Evolutionary conservation across 2,888 invertebrate genomes (phyloP).

Genomic region (Ormyrus nitidulus): DNA sequence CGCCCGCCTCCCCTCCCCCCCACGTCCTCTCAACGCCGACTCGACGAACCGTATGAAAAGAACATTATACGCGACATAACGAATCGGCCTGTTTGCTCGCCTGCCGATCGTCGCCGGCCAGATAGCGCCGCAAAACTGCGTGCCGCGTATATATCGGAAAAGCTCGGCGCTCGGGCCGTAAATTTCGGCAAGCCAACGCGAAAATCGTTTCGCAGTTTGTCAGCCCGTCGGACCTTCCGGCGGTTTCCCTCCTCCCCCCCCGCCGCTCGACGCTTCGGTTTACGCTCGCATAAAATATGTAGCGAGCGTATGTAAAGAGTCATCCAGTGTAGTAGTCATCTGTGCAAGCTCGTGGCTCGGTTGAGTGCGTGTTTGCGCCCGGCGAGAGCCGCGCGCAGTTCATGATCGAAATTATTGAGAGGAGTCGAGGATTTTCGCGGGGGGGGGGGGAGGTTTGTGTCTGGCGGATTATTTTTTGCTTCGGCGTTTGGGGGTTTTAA

Average conservation of each 20-base stretch:
- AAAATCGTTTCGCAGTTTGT: conserved; percentile 68
- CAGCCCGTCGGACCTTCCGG: conserved; percentile 62
- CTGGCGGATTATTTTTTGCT: no score
- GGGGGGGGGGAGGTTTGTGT: no score
- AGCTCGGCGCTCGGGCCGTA: conserved; percentile 46
- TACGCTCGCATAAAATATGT: conserved; percentile 63
- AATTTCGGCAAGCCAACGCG: conserved; percentile 58
- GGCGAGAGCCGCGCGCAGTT: neutral
- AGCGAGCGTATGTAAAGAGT: conserved; percentile 62
- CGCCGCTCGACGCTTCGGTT: conserved; percentile 28
- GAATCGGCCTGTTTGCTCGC: conserved; percentile 33
- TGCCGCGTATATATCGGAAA: conserved; percentile 48
- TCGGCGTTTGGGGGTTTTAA: no score
- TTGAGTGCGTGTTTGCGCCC: neutral
- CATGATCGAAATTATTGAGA: conserved; percentile 23
- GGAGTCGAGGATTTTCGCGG: neutral
- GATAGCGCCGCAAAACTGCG: neutral
- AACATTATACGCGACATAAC: conserved; percentile 61
- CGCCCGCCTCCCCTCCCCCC: no score
- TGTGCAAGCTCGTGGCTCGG: no score
- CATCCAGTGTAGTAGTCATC: conserved; percentile 44
- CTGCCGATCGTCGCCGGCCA: conserved; percentile 9
- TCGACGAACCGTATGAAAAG: conserved; percentile 61
- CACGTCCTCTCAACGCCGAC: no score
- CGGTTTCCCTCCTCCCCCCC: conserved; percentile 9